These are phyloP conservation scores for Ostrea denselamellosa DNA, from an alignment of 1,140 invertebrate species.

Conservation along the genomic window DNA sequence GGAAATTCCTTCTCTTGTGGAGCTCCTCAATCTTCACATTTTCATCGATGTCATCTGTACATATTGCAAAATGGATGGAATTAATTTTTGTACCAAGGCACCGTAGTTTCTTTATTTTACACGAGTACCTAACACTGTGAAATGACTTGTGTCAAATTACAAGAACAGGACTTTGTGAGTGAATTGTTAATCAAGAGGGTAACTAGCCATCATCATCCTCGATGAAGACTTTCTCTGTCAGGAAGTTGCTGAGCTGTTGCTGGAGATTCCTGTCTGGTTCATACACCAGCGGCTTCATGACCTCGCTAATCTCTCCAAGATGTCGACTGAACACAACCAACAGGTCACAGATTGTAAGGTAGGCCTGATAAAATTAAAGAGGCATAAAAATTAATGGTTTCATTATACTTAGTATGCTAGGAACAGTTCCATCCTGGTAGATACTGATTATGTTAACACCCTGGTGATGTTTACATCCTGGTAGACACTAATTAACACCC, in stretches of 20 bases:
- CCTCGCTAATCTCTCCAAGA: constrained; percentile 80
- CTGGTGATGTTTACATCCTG: no score
- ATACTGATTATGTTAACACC: no score
- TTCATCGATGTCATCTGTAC: constrained; percentile 86
- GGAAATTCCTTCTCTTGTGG: constrained; percentile 96
- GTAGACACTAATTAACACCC: no score
- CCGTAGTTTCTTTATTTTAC: not conserved
- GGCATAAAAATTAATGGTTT: no score
- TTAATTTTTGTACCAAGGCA: not conserved
- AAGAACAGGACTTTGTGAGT: not conserved
- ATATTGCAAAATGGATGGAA: not conserved
- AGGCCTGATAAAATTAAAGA: constrained; percentile 87
- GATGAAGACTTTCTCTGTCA: constrained; percentile 95
- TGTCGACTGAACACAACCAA: constrained; percentile 97
- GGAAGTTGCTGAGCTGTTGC: constrained; percentile 92
- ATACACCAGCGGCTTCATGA: constrained; percentile 86
- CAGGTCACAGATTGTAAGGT: constrained; percentile 95
- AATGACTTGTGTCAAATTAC: no score
- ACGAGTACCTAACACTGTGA: no score
- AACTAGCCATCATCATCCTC: constrained; percentile 85
- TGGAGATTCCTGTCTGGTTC: constrained; percentile 90
- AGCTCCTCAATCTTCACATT: constrained; percentile 96
- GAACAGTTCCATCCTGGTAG: no score
- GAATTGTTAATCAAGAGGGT: no score
- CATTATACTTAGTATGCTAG: no score